Evolutionary conservation across 2,797 vertebrate species (phyloP).

Genomic region (Sarcoramphus papa): DNA sequence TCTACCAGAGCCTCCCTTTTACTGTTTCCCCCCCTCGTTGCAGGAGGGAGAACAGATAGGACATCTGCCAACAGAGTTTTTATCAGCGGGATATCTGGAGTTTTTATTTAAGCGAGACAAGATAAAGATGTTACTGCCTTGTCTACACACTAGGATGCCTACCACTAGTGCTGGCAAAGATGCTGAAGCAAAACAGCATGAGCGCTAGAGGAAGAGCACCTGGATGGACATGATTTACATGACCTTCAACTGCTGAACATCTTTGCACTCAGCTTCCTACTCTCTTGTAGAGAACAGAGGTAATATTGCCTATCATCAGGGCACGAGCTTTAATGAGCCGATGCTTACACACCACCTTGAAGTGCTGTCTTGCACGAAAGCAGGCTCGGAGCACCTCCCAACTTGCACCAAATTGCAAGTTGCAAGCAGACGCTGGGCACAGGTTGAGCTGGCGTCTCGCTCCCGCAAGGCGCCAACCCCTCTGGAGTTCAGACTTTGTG

Average conservation of each 20-base stretch:
- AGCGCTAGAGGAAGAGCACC: neutral
- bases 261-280: neutral
- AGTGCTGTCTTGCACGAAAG: fast-evolving
- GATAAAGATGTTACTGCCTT: neutral
- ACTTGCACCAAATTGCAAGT: neutral
- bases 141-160: neutral
- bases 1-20: neutral
- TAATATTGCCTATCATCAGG: neutral
- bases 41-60: neutral
- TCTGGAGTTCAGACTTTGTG: neutral
- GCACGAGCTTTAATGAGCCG: fast-evolving
- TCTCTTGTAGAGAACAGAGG: neutral
- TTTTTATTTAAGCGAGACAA: neutral
- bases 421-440: fast-evolving
- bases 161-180: neutral
- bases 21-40: fast-evolving
- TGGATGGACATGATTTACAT: neutral
- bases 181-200: neutral
- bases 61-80: neutral
- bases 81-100: neutral
- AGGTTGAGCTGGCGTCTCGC: neutral
- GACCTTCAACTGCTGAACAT: neutral
- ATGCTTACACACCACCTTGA: neutral
- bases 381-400: neutral
- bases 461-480: neutral